phyloP scores from a whole-genome alignment of 1,140 invertebrate genomes.

The Eriosoma lanigerum region DNA sequence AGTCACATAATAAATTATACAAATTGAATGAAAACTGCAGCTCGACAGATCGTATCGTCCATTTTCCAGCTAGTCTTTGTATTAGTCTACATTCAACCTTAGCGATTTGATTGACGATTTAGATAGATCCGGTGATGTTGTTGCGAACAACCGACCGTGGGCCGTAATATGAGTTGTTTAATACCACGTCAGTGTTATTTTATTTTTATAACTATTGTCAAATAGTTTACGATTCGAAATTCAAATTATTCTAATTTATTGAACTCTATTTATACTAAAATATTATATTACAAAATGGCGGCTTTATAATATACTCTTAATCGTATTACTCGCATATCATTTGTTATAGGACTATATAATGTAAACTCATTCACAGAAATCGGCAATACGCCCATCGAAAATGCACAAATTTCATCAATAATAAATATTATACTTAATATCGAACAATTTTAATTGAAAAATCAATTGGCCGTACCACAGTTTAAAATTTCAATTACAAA shows the following conservation, averaged over 20 bases:
- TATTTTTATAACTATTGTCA: not conserved
- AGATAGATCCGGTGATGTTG: not conserved
- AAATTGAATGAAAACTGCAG: not conserved
- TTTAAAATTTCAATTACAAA: no score
- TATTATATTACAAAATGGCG: no score
- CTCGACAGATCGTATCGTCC: not conserved
- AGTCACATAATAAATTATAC: not conserved
- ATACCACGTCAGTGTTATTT: not conserved
- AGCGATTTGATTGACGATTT: not conserved
- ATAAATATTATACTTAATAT: no score
- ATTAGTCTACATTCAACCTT: not conserved
- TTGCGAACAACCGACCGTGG: not conserved
- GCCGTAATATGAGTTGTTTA: conserved; percentile 6
- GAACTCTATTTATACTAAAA: not conserved
- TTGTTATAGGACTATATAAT: no score
- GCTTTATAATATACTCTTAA: no score
- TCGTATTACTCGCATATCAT: no score
- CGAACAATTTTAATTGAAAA: no score
- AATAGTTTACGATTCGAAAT: not conserved
- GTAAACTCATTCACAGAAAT: no score
- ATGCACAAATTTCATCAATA: no score
- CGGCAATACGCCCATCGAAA: no score
- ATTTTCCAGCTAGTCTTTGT: not conserved
- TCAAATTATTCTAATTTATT: not conserved
- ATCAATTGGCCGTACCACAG: no score